These are phyloP conservation scores for Apodemus sylvaticus DNA, from an alignment of 2,113 vertebrate genomes.

Conservation along the genomic window DNA sequence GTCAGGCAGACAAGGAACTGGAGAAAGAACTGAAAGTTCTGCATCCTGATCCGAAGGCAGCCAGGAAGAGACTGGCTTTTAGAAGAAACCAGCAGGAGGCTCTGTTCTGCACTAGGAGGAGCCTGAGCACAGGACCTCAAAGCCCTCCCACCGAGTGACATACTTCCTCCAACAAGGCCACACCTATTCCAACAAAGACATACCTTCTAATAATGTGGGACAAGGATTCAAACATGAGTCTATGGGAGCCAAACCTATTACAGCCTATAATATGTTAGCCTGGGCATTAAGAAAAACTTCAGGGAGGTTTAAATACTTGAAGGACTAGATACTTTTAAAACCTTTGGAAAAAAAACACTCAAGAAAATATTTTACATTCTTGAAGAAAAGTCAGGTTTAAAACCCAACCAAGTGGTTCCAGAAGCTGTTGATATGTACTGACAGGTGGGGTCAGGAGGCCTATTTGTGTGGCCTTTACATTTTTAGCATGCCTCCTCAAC, in stretches of 20 bases:
- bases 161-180: no score
- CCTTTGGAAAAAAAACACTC: neutral
- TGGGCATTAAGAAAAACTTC: neutral
- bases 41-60: no score
- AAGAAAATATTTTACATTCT: neutral
- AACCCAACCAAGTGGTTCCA: neutral
- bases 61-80: no score
- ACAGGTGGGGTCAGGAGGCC: neutral
- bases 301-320: neutral
- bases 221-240: no score
- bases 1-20: neutral
- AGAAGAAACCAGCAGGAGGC: no score
- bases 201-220: no score
- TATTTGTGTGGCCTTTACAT: neutral
- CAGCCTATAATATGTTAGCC: neutral
- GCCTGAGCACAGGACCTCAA: no score
- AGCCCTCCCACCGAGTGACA: no score
- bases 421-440: neutral
- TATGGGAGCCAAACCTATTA: no score
- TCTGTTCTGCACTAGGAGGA: neutral
- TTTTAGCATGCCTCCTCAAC: neutral
- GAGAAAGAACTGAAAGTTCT: no score
- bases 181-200: no score
- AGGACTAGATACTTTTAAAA: neutral
- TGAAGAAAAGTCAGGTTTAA: neutral